A percentile compares a stretch with the other conserved stretches of the same genome.
These are phyloP conservation scores for Morinoia aosen DNA, from an alignment of 2,888 invertebrate species.

Conservation along the genomic window DNA sequence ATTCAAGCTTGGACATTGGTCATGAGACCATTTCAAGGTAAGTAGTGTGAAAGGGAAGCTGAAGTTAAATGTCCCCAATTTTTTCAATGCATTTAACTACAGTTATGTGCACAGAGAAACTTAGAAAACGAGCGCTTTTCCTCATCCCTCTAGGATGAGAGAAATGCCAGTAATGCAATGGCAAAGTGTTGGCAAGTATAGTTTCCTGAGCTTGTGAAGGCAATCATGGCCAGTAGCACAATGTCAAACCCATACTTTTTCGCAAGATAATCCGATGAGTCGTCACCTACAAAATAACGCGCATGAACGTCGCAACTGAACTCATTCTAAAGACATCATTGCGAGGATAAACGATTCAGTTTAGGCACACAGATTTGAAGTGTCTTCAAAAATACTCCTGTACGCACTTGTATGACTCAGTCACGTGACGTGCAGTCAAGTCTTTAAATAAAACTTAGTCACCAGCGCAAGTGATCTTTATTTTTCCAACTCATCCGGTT, in stretches of 20 bases:
- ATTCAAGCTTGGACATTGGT: too few relatives aligned
- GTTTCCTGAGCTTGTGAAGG: neutral
- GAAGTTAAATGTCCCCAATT: too few relatives aligned
- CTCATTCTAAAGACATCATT: neutral
- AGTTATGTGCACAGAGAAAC: too few relatives aligned
- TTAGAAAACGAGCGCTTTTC: too few relatives aligned
- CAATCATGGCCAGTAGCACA: neutral
- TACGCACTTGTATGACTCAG: neutral
- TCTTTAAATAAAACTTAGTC: neutral
- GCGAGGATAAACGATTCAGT: neutral
- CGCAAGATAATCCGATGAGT: neutral
- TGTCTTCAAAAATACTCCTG: neutral
- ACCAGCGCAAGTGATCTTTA: slow-evolving; percentile 12
- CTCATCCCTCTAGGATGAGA: too few relatives aligned
- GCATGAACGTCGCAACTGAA: neutral
- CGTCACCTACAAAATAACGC: neutral
- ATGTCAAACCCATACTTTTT: neutral
- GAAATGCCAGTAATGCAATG: too few relatives aligned
- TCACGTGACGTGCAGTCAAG: neutral
- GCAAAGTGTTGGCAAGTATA: neutral
- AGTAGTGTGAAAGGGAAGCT: too few relatives aligned
- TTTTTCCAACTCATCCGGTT: neutral
- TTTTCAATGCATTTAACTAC: too few relatives aligned
- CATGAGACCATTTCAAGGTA: too few relatives aligned
- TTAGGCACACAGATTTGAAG: neutral